phyloP scores from a whole-genome alignment of 1,140 invertebrate genomes.

The Proctacanthus coquilletti region DNA sequence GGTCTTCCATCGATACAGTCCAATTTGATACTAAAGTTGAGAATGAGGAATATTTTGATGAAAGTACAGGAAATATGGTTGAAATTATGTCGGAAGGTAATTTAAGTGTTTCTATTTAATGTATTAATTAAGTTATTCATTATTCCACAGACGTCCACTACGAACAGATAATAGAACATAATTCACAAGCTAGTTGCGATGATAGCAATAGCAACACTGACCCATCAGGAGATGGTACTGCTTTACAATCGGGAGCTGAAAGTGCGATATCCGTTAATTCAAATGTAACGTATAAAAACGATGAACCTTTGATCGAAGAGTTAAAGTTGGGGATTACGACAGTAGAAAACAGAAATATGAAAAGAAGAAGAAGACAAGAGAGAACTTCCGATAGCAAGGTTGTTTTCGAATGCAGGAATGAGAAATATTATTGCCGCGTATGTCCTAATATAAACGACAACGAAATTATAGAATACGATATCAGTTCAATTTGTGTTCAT shows the following conservation, averaged over 20 bases:
- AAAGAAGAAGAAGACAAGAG: neutral
- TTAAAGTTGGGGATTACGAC: too few species aligned
- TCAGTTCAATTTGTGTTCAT: constrained; percentile 42
- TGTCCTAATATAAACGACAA: constrained; percentile 2
- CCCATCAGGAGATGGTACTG: neutral
- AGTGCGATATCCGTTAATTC: neutral
- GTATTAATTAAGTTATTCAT: neutral
- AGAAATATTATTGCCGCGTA: constrained; percentile 4
- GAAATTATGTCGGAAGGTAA: constrained; percentile 1
- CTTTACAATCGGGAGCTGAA: neutral
- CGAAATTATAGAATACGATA: constrained; percentile 25
- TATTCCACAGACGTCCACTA: neutral
- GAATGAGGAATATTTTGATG: constrained; percentile 2
- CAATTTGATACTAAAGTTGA: constrained; percentile 10
- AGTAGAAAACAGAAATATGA: too few species aligned
- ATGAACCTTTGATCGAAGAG: too few species aligned
- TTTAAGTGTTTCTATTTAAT: neutral
- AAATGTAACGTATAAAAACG: too few species aligned
- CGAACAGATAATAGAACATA: constrained; percentile 3
- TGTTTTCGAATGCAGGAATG: neutral
- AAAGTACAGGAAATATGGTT: neutral
- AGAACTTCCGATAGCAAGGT: constrained; percentile 1
- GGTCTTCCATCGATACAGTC: too few species aligned
- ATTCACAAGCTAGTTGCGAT: neutral
- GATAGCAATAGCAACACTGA: neutral